These are phyloP conservation scores for Agrilus planipennis DNA, from an alignment of 1,140 invertebrate species.

Conservation along the genomic window DNA sequence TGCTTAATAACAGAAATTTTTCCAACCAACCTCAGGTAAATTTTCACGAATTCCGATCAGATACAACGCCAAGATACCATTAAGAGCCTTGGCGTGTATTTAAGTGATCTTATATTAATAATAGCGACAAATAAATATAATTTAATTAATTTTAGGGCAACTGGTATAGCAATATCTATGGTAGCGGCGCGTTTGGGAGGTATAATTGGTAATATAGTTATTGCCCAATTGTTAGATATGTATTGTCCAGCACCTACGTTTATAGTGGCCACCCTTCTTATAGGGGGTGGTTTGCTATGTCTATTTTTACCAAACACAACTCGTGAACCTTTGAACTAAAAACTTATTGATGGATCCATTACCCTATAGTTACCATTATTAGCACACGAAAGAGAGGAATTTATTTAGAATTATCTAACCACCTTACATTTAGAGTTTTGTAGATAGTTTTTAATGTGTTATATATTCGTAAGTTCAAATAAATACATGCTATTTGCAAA, in stretches of 20 bases:
- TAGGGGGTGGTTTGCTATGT: slow-evolving; percentile 71
- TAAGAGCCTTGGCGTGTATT: not conserved
- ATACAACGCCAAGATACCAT: too few species aligned
- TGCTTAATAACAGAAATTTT: slow-evolving; percentile 82
- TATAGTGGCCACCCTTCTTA: slow-evolving; percentile 67
- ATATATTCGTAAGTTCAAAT: too few species aligned
- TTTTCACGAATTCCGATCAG: not conserved
- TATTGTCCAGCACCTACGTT: slow-evolving; percentile 77
- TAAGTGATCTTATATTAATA: not conserved
- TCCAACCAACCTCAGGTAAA: slow-evolving; percentile 66
- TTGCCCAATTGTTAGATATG: slow-evolving; percentile 65
- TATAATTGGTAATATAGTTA: slow-evolving; percentile 78
- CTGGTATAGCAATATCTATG: slow-evolving; percentile 77
- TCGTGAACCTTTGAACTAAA: slow-evolving; percentile 62
- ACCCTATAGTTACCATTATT: too few species aligned
- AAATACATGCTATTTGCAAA: too few species aligned
- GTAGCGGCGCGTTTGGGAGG: slow-evolving; percentile 71
- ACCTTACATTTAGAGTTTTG: too few species aligned
- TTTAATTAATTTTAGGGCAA: slow-evolving; percentile 43
- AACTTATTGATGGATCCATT: too few species aligned
- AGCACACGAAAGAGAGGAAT: too few species aligned
- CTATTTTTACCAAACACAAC: slow-evolving; percentile 77
- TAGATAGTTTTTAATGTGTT: too few species aligned
- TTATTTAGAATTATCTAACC: too few species aligned
- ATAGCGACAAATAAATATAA: not conserved